These are phyloP conservation scores for Oplegnathus fasciatus DNA, from an alignment of 2,113 vertebrate genomes.

Conservation along the genomic window DNA sequence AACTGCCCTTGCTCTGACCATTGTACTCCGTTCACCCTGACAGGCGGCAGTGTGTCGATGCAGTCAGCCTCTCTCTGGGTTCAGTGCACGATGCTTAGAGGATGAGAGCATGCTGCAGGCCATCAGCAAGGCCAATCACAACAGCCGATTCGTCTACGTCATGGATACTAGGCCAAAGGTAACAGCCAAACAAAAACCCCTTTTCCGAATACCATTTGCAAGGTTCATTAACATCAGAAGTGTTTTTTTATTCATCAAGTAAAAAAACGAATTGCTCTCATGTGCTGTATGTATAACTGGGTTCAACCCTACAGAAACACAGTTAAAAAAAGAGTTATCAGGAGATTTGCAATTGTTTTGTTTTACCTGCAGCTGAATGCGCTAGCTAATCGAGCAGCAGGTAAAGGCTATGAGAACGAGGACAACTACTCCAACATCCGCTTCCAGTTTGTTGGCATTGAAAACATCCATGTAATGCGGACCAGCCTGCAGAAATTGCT, in stretches of 20 bases:
- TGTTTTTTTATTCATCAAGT: too few species aligned
- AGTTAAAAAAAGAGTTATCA: not conserved
- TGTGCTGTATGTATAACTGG: not conserved
- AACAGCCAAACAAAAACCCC: not conserved
- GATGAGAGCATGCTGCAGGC: constrained; percentile 97
- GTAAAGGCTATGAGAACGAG: constrained; percentile 99
- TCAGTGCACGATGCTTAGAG: constrained; percentile 97
- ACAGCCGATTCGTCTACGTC: constrained; percentile 93
- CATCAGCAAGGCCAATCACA: constrained; percentile 96
- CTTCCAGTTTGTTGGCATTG: constrained; percentile 99
- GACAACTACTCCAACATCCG: constrained; percentile 99
- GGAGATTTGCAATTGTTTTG: not conserved
- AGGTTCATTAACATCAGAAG: too few species aligned
- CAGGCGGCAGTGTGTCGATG: constrained; percentile 97
- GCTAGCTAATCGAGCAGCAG: constrained; percentile 96
- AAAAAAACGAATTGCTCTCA: not conserved
- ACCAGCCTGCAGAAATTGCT: constrained; percentile 94
- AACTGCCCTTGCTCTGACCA: not conserved
- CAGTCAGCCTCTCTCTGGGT: constrained; percentile 97
- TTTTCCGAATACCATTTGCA: not conserved
- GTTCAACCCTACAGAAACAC: not conserved
- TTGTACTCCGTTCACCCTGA: not conserved
- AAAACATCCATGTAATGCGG: constrained; percentile 99
- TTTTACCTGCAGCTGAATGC: constrained; percentile 90
- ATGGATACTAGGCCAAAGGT: constrained; percentile 98